phyloP scores from a whole-genome alignment of 2,113 vertebrate genomes.

The Python bivittatus region DNA sequence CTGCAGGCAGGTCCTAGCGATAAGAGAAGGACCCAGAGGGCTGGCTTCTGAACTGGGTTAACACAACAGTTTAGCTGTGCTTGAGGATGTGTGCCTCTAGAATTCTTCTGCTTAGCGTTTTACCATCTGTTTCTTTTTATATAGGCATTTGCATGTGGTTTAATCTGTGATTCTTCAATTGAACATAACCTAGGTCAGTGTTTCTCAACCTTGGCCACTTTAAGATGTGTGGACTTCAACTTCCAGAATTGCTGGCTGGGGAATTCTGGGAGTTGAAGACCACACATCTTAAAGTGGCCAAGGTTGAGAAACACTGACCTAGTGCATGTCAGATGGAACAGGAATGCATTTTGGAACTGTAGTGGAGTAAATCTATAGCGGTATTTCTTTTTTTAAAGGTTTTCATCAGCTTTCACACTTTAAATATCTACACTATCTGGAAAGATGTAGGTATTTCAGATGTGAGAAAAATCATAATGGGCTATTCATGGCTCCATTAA shows the following conservation, averaged over 20 bases:
- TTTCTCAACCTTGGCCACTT: too few species aligned
- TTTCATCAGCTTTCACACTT: background rate
- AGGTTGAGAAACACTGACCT: too few species aligned
- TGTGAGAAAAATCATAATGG: background rate
- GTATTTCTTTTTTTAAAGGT: background rate
- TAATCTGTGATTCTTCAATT: slow-evolving; percentile 28
- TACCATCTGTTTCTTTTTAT: slow-evolving; percentile 2
- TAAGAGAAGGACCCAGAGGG: slow-evolving; percentile 14
- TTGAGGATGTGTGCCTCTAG: background rate
- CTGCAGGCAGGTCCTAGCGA: slow-evolving; percentile 44
- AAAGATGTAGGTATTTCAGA: background rate
- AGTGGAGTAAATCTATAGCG: slow-evolving; percentile 64
- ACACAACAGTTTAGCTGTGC: slow-evolving; percentile 24
- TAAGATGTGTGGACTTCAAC: too few species aligned
- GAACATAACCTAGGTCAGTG: background rate
- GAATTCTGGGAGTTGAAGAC: too few species aligned
- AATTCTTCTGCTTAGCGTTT: slow-evolving; percentile 4
- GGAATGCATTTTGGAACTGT: slow-evolving; percentile 56
- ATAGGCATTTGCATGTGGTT: slow-evolving; percentile 41
- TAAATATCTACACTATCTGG: background rate
- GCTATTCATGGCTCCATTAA: background rate
- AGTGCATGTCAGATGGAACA: slow-evolving; percentile 67
- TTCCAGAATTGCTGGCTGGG: too few species aligned
- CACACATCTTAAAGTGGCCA: too few species aligned
- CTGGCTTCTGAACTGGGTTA: slow-evolving; percentile 25